Evolutionary conservation across 2,797 vertebrate genomes (phyloP), one percentile per base, ranked within the genome.

Genomic region (Limosa lapponica): DNA sequence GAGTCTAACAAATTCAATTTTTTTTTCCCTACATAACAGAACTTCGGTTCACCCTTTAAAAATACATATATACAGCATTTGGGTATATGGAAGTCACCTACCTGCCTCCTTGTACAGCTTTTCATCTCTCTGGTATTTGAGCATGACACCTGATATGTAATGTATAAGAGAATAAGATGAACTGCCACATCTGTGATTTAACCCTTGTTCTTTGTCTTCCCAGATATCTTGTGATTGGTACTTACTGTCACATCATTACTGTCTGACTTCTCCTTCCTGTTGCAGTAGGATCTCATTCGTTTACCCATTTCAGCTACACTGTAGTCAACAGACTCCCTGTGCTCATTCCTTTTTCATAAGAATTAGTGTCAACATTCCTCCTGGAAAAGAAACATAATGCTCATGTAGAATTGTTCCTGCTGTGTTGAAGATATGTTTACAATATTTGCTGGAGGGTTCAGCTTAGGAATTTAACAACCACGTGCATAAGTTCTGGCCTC

Each of bases 331-430:
- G 43, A 58, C 39, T 89, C 64, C 37, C 44, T 54, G 49, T 30
- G 58, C 48, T 94, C 87, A 85, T 95, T 95, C 39, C 12, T 87
- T 82, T 96, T 93, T 87, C 72, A 90, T 78, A 87, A 24, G 7
- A 69, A 87, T 77, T 79, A 66, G 10, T 88, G 82, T 82, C 73
- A 95, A 59, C 30, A 66, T 91, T 87, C 64, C 39, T 94, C 61
- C 77, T 66, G 49, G 71, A 95, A 95, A 70, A 75, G 65, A 75
- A 83, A 39, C 43, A 73, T 67, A 89, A 83, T 46, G 54, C 73
- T 90, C 19, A 41, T 39, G 64, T 90, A 87, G 89, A 95, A 95
- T 93, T 88, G 69, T n/a, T 77, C 93, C 84, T 91, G 70, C 67
- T 93, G 79, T 79, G 91, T 61, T 46, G 84, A 83, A 96, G 93